phyloP scores from a whole-genome alignment of 2,113 vertebrate species.

The Syngnathus floridae region DNA sequence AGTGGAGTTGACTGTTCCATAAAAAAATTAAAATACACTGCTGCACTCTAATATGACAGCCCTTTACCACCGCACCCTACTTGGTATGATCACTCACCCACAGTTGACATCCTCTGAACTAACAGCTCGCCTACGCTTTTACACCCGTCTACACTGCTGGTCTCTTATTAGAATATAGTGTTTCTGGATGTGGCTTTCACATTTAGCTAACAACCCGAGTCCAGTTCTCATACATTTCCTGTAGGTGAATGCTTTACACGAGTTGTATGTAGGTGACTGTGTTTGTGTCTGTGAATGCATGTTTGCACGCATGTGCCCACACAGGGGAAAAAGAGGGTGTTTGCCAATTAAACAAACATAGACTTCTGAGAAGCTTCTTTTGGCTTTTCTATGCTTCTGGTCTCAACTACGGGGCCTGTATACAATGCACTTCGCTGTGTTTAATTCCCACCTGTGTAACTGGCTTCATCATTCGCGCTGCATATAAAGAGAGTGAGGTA shows the following conservation, averaged over 20 bases:
- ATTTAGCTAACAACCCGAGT: slow-evolving; percentile 13
- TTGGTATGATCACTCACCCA: slow-evolving; percentile 26
- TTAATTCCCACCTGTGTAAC: slow-evolving; percentile 59
- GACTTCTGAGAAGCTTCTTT: slow-evolving; percentile 37
- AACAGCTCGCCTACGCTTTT: slow-evolving; percentile 14
- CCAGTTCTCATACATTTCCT: not conserved
- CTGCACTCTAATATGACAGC: not conserved
- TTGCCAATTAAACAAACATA: slow-evolving; percentile 53
- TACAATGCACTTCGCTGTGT: slow-evolving; percentile 49
- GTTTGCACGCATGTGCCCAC: not conserved
- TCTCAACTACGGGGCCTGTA: slow-evolving; percentile 27
- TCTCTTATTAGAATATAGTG: slow-evolving; percentile 26
- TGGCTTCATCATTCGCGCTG: slow-evolving; percentile 50
- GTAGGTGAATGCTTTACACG: not conserved
- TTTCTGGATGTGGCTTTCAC: slow-evolving; percentile 28
- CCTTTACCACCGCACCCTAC: slow-evolving; percentile 1
- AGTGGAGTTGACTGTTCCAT: not conserved
- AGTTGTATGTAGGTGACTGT: not conserved
- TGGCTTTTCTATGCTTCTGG: slow-evolving; percentile 28
- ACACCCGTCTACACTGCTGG: slow-evolving; percentile 15
- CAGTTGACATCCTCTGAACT: slow-evolving; percentile 14
- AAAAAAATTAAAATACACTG: not conserved
- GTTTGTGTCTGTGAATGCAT: not conserved
- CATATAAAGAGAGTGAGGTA: slow-evolving; percentile 32
- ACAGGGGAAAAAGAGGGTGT: not conserved